phyloP scores from a whole-genome alignment of 2,113 vertebrate species.

The Syrrhaptes paradoxus region DNA sequence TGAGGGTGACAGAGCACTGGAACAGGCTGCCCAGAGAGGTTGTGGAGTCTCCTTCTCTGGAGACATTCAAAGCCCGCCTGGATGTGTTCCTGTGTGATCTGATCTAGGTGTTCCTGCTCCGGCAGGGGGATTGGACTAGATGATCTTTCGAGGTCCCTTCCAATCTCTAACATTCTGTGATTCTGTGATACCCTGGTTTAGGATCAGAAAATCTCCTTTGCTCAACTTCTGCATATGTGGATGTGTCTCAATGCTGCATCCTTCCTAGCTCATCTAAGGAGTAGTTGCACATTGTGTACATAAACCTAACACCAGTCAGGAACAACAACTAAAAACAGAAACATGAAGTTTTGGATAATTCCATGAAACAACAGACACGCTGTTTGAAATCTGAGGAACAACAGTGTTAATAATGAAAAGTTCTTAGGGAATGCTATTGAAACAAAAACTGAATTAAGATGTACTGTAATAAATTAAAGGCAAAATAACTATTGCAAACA shows the following conservation, averaged over 20 bases:
- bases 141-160: no score
- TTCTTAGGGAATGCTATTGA: not conserved
- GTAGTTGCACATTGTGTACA: not conserved
- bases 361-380: not conserved
- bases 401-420: not conserved
- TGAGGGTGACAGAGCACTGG: no score
- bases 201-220: not conserved
- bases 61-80: no score
- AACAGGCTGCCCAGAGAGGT: no score
- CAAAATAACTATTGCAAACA: not conserved
- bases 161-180: no score
- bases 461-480: not conserved
- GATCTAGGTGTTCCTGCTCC: no score
- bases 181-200: not conserved
- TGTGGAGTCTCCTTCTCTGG: no score
- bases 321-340: not conserved
- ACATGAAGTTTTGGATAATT: not conserved
- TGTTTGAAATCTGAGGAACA: not conserved
- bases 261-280: not conserved
- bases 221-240: not conserved
- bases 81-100: no score
- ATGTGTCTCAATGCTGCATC: not conserved
- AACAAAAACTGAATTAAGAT: not conserved
- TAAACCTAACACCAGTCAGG: not conserved
- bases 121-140: no score